Conservation (phyloP, 1,140 invertebrate genomes). For the Panagrolaimus sp. region DNA sequence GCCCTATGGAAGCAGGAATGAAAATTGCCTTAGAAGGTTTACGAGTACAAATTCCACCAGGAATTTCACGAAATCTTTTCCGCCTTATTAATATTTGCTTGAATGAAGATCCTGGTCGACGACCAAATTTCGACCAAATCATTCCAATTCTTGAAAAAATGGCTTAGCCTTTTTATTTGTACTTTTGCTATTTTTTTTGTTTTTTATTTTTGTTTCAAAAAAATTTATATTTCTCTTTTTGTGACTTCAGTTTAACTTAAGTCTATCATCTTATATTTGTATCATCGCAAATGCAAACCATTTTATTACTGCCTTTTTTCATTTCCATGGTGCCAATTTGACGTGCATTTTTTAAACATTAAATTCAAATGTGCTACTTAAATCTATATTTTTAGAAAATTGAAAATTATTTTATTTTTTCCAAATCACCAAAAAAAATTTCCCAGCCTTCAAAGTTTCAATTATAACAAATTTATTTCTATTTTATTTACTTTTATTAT, state of each 20-base stretch:
- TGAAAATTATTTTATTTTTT: conserved; percentile 2
- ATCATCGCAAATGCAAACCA: too few relatives aligned
- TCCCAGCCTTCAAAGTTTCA: too few relatives aligned
- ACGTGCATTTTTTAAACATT: too few relatives aligned
- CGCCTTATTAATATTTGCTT: conserved; percentile 95
- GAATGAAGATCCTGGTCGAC: conserved; percentile 96
- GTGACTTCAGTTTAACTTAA: too few relatives aligned
- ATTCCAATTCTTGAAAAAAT: conserved; percentile 97
- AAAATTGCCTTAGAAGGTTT: conserved; percentile 93
- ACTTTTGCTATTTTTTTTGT: background rate
- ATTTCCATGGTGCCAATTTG: conserved; percentile 9
- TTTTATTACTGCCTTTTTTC: conserved; percentile 1
- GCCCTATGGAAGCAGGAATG: conserved; percentile 97
- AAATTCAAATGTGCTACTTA: background rate
- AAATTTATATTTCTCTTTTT: too few relatives aligned
- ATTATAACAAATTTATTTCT: too few relatives aligned
- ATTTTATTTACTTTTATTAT: too few relatives aligned
- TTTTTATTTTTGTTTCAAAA: too few relatives aligned
- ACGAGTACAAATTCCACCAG: conserved; percentile 82
- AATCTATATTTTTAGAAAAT: background rate
- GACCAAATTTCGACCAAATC: conserved; percentile 97
- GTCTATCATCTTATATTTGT: too few relatives aligned
- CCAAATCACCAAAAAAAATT: too few relatives aligned
- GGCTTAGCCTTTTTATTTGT: conserved; percentile 60
- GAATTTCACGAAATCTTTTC: conserved; percentile 83